Evolutionary conservation across 2,888 invertebrate species (phyloP).

Genomic region (Catocala sponsa): DNA sequence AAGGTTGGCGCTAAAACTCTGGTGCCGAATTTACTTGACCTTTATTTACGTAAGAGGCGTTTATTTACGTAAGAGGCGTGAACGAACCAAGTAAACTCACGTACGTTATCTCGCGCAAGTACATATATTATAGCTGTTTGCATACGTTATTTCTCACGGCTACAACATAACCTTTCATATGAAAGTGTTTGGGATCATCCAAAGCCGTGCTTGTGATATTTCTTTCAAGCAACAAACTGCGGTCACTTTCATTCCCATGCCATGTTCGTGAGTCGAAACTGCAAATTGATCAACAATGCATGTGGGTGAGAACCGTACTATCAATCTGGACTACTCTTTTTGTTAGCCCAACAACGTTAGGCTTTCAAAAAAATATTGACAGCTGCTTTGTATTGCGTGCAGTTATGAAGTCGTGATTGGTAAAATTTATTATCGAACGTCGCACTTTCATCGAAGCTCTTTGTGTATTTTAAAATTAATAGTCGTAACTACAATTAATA

Average conservation of each 20-base stretch:
- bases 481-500: constrained; percentile 30
- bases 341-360: constrained; percentile 40
- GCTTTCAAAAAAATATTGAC: constrained; percentile 55
- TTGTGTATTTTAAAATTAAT: constrained; percentile 26
- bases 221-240: constrained; percentile 47
- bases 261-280: constrained; percentile 54
- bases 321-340: constrained; percentile 51
- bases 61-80: constrained; percentile 77
- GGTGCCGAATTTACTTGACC: constrained; percentile 56
- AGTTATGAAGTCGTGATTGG: constrained; percentile 15
- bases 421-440: constrained; percentile 20
- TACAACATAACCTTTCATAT: constrained; percentile 68
- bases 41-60: constrained; percentile 78
- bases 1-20: constrained; percentile 19
- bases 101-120: constrained; percentile 51
- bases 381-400: constrained; percentile 25
- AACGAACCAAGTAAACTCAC: constrained; percentile 72
- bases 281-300: constrained; percentile 62
- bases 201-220: constrained; percentile 57
- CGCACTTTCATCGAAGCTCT: constrained; percentile 38
- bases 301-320: constrained; percentile 46
- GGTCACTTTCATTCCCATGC: constrained; percentile 65
- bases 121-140: constrained; percentile 62
- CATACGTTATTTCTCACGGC: constrained; percentile 77
- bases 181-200: constrained; percentile 69